These are phyloP conservation scores for Crocuta crocuta DNA, from an alignment of 2,113 vertebrate species.

Conservation along the genomic window DNA sequence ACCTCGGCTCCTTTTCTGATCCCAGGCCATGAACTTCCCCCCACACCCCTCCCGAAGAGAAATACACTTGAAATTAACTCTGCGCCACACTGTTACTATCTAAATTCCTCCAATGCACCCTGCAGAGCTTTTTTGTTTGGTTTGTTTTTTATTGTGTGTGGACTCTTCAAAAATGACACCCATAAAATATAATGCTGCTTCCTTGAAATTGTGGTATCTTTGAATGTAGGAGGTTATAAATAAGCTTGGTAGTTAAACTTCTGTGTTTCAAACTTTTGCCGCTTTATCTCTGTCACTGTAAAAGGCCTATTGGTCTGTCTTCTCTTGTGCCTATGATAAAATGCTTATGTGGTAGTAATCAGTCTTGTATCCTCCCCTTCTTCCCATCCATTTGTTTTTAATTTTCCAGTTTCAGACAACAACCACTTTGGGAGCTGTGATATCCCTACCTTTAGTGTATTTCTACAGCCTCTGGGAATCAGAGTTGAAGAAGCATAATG, in stretches of 20 bases:
- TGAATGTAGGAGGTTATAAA: slow-evolving; percentile 84
- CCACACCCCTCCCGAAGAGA: slow-evolving; percentile 61
- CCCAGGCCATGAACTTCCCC: slow-evolving; percentile 59
- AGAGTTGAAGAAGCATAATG: background rate
- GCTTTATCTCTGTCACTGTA: slow-evolving; percentile 84
- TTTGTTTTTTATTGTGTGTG: slow-evolving; percentile 79
- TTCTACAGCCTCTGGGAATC: slow-evolving; percentile 36
- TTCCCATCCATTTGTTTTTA: slow-evolving; percentile 76
- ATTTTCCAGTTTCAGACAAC: slow-evolving; percentile 67
- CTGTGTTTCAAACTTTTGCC: slow-evolving; percentile 82
- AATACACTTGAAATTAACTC: slow-evolving; percentile 84
- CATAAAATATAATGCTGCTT: slow-evolving; percentile 83
- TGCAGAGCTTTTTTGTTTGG: slow-evolving; percentile 80
- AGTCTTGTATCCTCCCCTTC: slow-evolving; percentile 64
- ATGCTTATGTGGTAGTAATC: slow-evolving; percentile 80
- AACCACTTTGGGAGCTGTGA: slow-evolving; percentile 37
- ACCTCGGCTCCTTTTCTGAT: slow-evolving; percentile 54
- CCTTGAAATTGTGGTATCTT: slow-evolving; percentile 82
- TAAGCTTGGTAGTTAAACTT: slow-evolving; percentile 84
- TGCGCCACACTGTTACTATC: slow-evolving; percentile 79
- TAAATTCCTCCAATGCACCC: slow-evolving; percentile 82
- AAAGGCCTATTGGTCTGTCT: slow-evolving; percentile 78
- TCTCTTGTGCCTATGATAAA: slow-evolving; percentile 81
- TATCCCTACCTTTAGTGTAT: rapidly evolving
- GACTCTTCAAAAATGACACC: slow-evolving; percentile 84